Evolutionary conservation across 2,113 vertebrate genomes (phyloP), one percentile per base, ranked within the genome.

Genomic region (Forbesichthys papilliferus): DNA sequence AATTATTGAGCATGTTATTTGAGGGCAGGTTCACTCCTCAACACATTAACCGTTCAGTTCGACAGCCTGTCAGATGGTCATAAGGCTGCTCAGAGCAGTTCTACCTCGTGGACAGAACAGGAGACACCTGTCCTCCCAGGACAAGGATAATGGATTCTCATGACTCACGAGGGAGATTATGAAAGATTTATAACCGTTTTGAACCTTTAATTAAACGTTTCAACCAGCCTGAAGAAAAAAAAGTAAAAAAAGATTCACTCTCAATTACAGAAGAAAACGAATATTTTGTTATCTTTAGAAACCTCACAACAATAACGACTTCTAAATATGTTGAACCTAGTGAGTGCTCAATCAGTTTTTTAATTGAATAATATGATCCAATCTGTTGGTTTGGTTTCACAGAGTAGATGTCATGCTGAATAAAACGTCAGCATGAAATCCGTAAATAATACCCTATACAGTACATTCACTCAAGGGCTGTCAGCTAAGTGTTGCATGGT

Each of bases 1-100:
- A 91, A 90, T 91, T 84, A 91, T 91, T 90, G 81, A 91, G 85
- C 76, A 85, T 87, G 87, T 90, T 91, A 90, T 91, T 90, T 90
- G 87, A 90, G 85, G 81, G 86, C 87, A 86, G 86, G 85, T 86
- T 88, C 86, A 83, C 76, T 87, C 77, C 74, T 69, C 75, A 84
- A 64, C 78, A 88, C 84, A 87, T 87, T 69, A 84, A 86, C 84
- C 81, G 65, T 70, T 81, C 83, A 63, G 79, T 75, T 63, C 18
- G 58, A 60, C 58, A 46, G 61, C 9, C 74, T 77, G 74, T 60
- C 47, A 66, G 69, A 47, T 65, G 47, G 73, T 75, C 56, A 16
- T 33, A 69, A 75, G 69, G 68, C 36, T 59, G 64, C 60, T 71
- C 74, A 71, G 77, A 77, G 57, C 48, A 59, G 51, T 70, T 52